phyloP scores from a whole-genome alignment of 2,113 vertebrate genomes.

The Motacilla tschutschensis region DNA sequence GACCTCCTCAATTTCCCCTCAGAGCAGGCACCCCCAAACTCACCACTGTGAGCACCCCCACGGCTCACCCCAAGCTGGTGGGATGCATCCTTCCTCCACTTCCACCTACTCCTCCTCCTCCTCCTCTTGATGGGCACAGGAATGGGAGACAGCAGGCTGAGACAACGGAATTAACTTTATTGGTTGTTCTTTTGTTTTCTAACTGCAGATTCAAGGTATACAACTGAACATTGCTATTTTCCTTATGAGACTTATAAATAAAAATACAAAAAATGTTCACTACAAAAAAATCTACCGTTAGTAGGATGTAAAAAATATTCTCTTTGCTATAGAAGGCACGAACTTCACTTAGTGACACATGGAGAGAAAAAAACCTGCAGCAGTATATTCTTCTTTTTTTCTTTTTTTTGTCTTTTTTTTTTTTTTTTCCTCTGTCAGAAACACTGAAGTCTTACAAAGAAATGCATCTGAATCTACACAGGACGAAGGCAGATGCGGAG shows the following conservation, averaged over 20 bases:
- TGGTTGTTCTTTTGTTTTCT: conserved; percentile 76
- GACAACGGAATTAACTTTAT: conserved; percentile 86
- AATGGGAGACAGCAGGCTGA: conserved; percentile 31
- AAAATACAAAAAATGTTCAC: conserved; percentile 97
- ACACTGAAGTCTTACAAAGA: conserved; percentile 96
- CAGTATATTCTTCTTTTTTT: conserved; percentile 78
- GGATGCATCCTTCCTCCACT: background rate
- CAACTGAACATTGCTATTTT: conserved; percentile 96
- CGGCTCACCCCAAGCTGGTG: background rate
- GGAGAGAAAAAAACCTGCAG: conserved; percentile 99
- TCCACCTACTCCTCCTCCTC: background rate
- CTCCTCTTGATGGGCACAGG: background rate
- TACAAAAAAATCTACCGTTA: conserved; percentile 98
- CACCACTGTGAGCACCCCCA: background rate
- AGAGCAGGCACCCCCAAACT: background rate
- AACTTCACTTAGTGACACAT: conserved; percentile 98
- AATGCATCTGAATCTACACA: conserved; percentile 91
- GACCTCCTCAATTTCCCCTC: accelerated
- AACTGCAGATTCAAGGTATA: conserved; percentile 98
- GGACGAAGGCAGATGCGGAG: conserved; percentile 78
- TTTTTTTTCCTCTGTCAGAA: conserved; percentile 88
- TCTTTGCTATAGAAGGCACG: conserved; percentile 98
- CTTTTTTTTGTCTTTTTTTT: conserved; percentile 21
- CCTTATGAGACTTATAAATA: conserved; percentile 98
- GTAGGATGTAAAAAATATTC: conserved; percentile 97